Evolutionary conservation across 2,797 vertebrate genomes (phyloP).

Genomic region (Calcarius lapponicus): DNA sequence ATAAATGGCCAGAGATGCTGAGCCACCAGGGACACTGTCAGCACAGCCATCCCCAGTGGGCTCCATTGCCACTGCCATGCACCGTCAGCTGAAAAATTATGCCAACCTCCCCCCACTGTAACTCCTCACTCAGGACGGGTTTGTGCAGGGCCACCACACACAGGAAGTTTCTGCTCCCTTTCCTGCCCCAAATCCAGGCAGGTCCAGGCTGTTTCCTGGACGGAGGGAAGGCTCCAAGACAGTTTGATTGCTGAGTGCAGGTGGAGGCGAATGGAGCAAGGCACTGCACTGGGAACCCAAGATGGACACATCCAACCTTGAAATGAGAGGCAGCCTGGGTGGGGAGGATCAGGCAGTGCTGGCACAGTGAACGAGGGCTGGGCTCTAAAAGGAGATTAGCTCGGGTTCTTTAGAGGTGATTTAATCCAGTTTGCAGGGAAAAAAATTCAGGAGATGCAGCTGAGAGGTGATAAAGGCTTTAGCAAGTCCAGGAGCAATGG

Average conservation of each 20-base stretch:
- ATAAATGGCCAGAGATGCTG: neutral
- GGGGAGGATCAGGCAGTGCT: neutral
- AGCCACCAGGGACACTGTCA: neutral
- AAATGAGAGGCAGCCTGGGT: constrained; percentile 24
- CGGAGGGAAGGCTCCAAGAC: constrained; percentile 9
- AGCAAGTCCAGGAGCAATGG: neutral
- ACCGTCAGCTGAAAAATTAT: neutral
- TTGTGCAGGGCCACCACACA: rapidly evolving
- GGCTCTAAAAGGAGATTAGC: constrained; percentile 12
- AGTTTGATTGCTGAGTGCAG: constrained; percentile 60
- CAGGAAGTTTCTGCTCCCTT: neutral
- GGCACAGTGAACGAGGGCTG: neutral
- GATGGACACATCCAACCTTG: constrained; percentile 37
- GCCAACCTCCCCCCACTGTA: rapidly evolving
- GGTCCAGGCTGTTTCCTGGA: neutral
- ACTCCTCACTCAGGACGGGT: neutral
- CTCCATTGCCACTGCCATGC: rapidly evolving
- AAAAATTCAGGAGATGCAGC: constrained; percentile 3
- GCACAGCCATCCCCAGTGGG: neutral
- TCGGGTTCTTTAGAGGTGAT: constrained; percentile 3
- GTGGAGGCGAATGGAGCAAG: neutral
- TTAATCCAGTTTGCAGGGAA: neutral
- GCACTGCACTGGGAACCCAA: neutral
- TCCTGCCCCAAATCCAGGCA: neutral
- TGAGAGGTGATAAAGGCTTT: neutral